phyloP scores from a whole-genome alignment of 2,888 invertebrate genomes.

The Hyalella azteca region DNA sequence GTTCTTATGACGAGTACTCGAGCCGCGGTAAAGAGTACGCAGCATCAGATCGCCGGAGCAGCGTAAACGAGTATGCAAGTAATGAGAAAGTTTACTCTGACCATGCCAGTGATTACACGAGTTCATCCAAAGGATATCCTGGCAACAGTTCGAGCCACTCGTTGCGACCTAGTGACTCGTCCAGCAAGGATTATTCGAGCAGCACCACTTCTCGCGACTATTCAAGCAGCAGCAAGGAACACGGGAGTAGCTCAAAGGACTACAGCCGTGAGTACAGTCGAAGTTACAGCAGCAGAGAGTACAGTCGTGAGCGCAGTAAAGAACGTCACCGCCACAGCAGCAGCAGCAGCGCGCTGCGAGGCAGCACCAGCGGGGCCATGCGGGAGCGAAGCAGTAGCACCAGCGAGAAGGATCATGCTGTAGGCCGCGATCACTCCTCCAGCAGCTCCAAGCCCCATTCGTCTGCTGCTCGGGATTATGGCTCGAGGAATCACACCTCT shows the following conservation, averaged over 20 bases:
- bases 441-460: neutral
- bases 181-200: neutral
- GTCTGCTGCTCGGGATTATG: neutral
- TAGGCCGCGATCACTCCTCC: neutral
- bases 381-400: neutral
- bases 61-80: neutral
- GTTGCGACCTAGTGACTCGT: no score
- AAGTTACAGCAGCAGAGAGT: neutral
- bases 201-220: no score
- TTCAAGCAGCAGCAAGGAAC: neutral
- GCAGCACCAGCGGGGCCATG: neutral
- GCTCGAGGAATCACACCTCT: neutral
- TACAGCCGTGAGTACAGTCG: slow-evolving; percentile 16
- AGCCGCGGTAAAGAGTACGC: neutral
- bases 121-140: no score
- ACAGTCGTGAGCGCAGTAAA: slow-evolving; percentile 18
- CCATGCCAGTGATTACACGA: neutral
- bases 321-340: neutral
- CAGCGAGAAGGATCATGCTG: slow-evolving; percentile 10
- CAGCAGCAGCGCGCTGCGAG: neutral
- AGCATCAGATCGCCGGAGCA: neutral
- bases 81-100: neutral
- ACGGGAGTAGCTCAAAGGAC: slow-evolving; percentile 3
- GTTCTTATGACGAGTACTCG: neutral
- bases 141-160: no score